A percentile compares a stretch with the other conserved stretches of the same genome.
Conservation (phyloP, 2,888 invertebrate genomes). For the Beris morrisii region DNA sequence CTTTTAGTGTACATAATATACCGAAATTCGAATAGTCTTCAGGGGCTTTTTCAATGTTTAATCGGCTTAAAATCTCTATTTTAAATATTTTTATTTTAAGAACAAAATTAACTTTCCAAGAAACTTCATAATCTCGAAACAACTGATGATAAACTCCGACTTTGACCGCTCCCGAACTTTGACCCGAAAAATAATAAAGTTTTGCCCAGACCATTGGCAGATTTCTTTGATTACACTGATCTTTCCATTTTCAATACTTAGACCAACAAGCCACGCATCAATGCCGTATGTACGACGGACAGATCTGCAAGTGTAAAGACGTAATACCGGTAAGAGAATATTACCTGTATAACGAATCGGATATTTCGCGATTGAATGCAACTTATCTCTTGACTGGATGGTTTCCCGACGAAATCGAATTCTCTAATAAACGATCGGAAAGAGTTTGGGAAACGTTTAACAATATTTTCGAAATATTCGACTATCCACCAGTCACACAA, state of each 20-base stretch:
- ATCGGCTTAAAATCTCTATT: no score
- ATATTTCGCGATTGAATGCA: conserved; percentile 22
- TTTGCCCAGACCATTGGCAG: no score
- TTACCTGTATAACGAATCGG: conserved; percentile 22
- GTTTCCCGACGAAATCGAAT: conserved; percentile 14
- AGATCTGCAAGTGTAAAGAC: conserved; percentile 25
- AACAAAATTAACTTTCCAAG: no score
- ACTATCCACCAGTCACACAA: neutral
- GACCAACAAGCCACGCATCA: conserved; percentile 55
- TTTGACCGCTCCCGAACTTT: no score
- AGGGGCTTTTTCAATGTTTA: no score
- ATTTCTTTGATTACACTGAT: no score
- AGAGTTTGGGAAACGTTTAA: conserved; percentile 16
- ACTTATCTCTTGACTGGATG: conserved; percentile 22
- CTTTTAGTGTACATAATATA: no score
- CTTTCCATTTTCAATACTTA: neutral
- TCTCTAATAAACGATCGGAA: conserved; percentile 34
- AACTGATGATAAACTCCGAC: no score
- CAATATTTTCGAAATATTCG: neutral
- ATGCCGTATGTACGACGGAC: conserved; percentile 25
- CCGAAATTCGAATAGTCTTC: no score
- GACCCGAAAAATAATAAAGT: no score
- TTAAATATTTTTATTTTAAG: no score
- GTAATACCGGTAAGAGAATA: conserved; percentile 1
- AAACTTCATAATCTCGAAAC: no score